Evolutionary conservation across 2,888 invertebrate genomes (phyloP).

Genomic region (Cheilosia grossa): DNA sequence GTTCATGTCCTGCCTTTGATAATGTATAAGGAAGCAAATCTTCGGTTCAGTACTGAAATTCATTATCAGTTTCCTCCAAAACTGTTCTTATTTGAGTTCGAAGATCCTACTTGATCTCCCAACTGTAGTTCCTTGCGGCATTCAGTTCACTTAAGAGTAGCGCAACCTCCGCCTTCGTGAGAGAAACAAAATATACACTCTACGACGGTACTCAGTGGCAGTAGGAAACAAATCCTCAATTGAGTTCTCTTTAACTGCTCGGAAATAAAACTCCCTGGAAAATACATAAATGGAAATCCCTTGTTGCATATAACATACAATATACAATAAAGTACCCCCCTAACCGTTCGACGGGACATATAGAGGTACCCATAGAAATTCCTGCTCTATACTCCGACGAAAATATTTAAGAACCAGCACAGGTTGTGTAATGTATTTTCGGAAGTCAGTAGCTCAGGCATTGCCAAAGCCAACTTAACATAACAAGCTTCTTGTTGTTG

Average conservation of each 20-base stretch:
- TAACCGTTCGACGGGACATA: background rate
- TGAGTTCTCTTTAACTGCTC: background rate
- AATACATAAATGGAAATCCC: conserved; percentile 32
- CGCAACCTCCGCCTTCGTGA: too few relatives aligned
- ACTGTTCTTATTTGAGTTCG: too few relatives aligned
- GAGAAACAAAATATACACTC: too few relatives aligned
- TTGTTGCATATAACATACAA: conserved; percentile 4
- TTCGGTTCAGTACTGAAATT: too few relatives aligned
- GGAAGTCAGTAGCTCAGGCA: conserved; percentile 63
- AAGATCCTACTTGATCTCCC: too few relatives aligned
- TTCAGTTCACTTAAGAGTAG: too few relatives aligned
- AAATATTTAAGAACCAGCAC: conserved; percentile 24
- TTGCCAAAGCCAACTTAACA: conserved; percentile 53
- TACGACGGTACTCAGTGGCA: background rate
- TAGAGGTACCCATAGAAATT: conserved; percentile 9
- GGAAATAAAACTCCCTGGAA: background rate
- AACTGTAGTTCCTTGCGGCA: too few relatives aligned
- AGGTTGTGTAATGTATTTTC: conserved; percentile 46
- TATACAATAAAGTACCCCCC: background rate
- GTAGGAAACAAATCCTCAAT: background rate
- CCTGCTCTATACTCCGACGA: background rate
- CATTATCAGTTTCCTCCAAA: too few relatives aligned
- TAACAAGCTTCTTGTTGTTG: conserved; percentile 49
- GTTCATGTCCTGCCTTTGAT: too few relatives aligned
- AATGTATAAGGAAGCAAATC: too few relatives aligned